These are phyloP conservation scores for Apamea anceps DNA, from an alignment of 2,888 invertebrate genomes.

Conservation along the genomic window DNA sequence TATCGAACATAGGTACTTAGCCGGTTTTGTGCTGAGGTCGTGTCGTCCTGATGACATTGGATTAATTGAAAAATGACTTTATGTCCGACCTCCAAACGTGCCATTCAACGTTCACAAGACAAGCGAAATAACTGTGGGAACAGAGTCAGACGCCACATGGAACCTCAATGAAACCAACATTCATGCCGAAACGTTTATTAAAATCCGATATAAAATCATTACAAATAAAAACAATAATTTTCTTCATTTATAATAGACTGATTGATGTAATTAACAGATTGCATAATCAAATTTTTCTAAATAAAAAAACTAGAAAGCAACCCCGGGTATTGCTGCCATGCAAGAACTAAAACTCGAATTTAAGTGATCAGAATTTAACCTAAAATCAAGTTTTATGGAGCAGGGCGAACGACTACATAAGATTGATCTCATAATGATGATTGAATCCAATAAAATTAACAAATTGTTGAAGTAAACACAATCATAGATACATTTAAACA, in stretches of 20 bases:
- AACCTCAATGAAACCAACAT: slow-evolving; percentile 72
- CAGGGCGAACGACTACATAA: slow-evolving; percentile 82
- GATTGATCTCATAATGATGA: slow-evolving; percentile 75
- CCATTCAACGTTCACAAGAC: slow-evolving; percentile 77
- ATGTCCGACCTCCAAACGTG: slow-evolving; percentile 82
- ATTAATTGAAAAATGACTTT: slow-evolving; percentile 88
- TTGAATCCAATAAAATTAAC: slow-evolving; percentile 68
- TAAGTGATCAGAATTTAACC: slow-evolving; percentile 78
- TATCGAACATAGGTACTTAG: slow-evolving; percentile 72
- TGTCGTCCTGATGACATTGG: slow-evolving; percentile 86
- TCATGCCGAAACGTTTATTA: slow-evolving; percentile 86
- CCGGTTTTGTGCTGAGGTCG: slow-evolving; percentile 79
- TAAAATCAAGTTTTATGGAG: slow-evolving; percentile 88
- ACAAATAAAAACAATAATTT: slow-evolving; percentile 73
- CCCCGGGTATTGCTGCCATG: slow-evolving; percentile 89
- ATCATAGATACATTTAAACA: slow-evolving; percentile 71
- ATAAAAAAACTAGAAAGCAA: slow-evolving; percentile 88
- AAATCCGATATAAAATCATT: slow-evolving; percentile 78
- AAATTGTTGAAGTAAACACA: slow-evolving; percentile 88
- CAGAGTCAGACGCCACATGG: slow-evolving; percentile 59
- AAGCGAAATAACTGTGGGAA: slow-evolving; percentile 79
- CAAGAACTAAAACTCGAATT: slow-evolving; percentile 88
- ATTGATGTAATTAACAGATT: slow-evolving; percentile 79
- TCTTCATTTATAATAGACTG: slow-evolving; percentile 61
- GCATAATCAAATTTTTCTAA: slow-evolving; percentile 89